Percentiles rank a stretch among this genome's conserved stretches.
These are phyloP conservation scores for Rhinopomastus cyanomelas DNA, from an alignment of 2,113 vertebrate genomes.

Conservation along the genomic window DNA sequence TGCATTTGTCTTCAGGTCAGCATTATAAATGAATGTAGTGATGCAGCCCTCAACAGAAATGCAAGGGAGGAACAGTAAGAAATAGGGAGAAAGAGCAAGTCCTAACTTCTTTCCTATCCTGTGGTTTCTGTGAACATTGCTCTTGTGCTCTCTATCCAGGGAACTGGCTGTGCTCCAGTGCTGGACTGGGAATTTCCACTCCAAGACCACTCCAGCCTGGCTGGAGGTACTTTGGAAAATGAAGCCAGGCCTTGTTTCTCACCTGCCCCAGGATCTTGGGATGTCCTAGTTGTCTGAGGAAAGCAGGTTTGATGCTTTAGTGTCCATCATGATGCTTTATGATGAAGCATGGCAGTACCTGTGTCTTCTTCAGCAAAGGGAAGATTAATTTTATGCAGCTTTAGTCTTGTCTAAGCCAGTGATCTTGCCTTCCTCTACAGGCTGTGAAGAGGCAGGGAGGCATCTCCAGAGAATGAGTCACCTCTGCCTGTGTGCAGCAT, in stretches of 20 bases:
- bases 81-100: background rate
- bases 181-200: background rate
- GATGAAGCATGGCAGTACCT: background rate
- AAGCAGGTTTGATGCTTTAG: background rate
- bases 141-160: background rate
- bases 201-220: background rate
- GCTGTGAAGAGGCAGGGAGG: background rate
- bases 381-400: background rate
- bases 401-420: background rate
- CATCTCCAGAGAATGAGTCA: constrained; percentile 54
- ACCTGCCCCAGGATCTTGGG: background rate
- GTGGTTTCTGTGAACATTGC: background rate
- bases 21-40: constrained; percentile 38
- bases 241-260: background rate
- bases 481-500: background rate
- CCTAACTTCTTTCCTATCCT: background rate
- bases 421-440: background rate
- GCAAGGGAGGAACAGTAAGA: background rate
- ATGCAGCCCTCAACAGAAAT: background rate
- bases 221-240: background rate
- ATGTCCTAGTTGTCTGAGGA: background rate
- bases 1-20: constrained; percentile 35
- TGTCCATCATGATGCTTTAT: background rate
- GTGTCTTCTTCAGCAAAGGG: background rate
- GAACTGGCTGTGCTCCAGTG: background rate